Percentiles rank a stretch among this genome's conserved stretches.
phyloP scores from a whole-genome alignment of 1,140 invertebrate species.

The Magallana gigas region DNA sequence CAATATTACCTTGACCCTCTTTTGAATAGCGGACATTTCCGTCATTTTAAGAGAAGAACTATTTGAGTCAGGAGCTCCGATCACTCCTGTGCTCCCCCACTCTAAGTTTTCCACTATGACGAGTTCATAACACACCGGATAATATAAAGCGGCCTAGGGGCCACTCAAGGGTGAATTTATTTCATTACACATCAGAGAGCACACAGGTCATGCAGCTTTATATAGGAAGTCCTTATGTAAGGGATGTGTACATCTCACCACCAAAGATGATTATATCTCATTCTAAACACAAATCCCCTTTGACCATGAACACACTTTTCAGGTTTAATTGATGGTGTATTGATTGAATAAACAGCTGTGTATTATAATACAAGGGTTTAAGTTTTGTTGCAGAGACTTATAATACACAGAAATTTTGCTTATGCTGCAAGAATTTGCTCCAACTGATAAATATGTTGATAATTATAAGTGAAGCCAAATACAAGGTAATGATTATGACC shows the following conservation, averaged over 20 bases:
- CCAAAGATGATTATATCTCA: not conserved
- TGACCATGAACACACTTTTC: not conserved
- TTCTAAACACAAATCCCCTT: not conserved
- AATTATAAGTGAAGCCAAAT: no score
- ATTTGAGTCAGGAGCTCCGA: slow-evolving; percentile 11
- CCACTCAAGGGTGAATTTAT: slow-evolving; percentile 32
- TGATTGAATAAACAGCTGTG: not conserved
- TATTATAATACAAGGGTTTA: not conserved
- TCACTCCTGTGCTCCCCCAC: slow-evolving; percentile 13
- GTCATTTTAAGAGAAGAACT: slow-evolving; percentile 3
- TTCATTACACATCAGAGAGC: slow-evolving; percentile 9
- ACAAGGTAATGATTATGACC: no score
- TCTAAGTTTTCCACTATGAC: slow-evolving; percentile 14
- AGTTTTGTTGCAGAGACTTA: not conserved
- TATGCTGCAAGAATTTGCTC: not conserved
- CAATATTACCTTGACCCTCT: slow-evolving; percentile 18
- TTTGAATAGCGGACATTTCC: slow-evolving; percentile 36
- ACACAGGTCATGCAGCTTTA: not conserved
- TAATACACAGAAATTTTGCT: not conserved
- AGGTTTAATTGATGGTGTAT: not conserved
- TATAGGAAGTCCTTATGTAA: not conserved
- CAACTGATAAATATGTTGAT: no score
- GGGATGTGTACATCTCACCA: not conserved
- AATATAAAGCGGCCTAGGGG: slow-evolving; percentile 21
- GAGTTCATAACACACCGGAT: slow-evolving; percentile 28